Evolutionary conservation across 2,797 vertebrate species (phyloP), one percentile per base, ranked within the genome.

Genomic region (Steatocranus sp.): DNA sequence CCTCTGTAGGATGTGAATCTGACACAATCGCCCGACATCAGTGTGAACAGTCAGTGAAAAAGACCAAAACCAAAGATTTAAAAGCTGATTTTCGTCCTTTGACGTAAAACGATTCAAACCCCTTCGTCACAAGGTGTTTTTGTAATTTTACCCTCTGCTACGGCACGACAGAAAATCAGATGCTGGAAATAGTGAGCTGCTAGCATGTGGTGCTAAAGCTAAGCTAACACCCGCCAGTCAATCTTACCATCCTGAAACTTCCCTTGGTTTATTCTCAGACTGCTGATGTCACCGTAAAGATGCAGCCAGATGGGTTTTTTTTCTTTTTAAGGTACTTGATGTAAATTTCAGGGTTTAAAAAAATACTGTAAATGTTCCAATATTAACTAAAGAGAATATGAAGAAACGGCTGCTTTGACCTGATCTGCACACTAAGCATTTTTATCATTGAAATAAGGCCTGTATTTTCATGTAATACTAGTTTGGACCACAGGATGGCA

Each of bases 31-130:
- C 58, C 2, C 15, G 6, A 30, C 4, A 30, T 41, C 66, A 8
- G 36, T 84, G 82, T 58, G 56, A 82, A 76, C 81, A 32, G 76
- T 81, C 43, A 4, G 23, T 36, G 41, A 48, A 73, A 73, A 48
- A 48, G 41, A 73, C 25, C 25, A 36, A 74, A 18, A 74, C 85
- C 81, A 89, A 85, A 89, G 83, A 89, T 70, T 58, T 7, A 68
- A 73, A 73, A 48, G 41, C 43, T 12, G 68, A 73, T 73, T 2
- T 17, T 7, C 11, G 2, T 48, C 25, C 15, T 30, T 43, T 27
- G 23, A 30, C 3, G 1, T 48, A 32, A 73, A 73, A 48, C 17
- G 1, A 30, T 30, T 73, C 1, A 73, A 73, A 73, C 27, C 17
- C 25, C 17, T 30, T 73, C 7, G 2, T 48, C 41, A 48, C 2